Percentiles rank a stretch among this genome's conserved stretches.
Evolutionary conservation across 2,888 invertebrate species (phyloP).

Genomic region (Napeogenes sylphis): DNA sequence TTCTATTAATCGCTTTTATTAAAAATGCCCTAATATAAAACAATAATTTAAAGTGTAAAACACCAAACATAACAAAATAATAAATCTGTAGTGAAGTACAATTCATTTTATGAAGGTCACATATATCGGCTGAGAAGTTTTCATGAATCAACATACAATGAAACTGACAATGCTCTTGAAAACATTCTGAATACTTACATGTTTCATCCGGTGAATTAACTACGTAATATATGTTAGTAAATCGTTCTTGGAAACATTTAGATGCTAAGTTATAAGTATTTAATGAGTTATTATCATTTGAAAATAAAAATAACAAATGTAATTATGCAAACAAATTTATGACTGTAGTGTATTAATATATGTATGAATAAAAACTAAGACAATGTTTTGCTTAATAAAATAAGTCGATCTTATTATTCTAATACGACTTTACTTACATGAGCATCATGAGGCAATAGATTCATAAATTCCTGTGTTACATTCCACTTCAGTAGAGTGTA

Average conservation of each 20-base stretch:
- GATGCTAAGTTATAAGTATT: too few species aligned
- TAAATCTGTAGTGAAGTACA: background rate
- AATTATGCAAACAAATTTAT: too few species aligned
- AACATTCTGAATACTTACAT: conserved; percentile 10
- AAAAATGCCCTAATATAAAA: too few species aligned
- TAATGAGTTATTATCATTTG: too few species aligned
- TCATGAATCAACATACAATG: conserved; percentile 4
- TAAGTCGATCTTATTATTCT: background rate
- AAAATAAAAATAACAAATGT: too few species aligned
- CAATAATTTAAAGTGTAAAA: background rate
- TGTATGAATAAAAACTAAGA: background rate
- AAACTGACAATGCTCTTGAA: conserved; percentile 1
- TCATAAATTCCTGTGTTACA: conserved; percentile 85
- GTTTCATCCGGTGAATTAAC: conserved; percentile 23
- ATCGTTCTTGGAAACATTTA: conserved; percentile 14
- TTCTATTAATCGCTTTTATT: too few species aligned
- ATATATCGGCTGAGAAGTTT: background rate
- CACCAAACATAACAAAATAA: background rate
- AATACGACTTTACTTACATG: conserved; percentile 75
- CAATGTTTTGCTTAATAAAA: background rate
- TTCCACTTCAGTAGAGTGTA: conserved; percentile 86
- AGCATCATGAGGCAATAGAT: conserved; percentile 85
- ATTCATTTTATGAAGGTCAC: conserved; percentile 2
- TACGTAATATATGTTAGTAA: conserved; percentile 15
- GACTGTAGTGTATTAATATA: too few species aligned